Base-by-base conservation (phyloP, 2,113 vertebrate species). In the Macquaria ambigua region DNA sequence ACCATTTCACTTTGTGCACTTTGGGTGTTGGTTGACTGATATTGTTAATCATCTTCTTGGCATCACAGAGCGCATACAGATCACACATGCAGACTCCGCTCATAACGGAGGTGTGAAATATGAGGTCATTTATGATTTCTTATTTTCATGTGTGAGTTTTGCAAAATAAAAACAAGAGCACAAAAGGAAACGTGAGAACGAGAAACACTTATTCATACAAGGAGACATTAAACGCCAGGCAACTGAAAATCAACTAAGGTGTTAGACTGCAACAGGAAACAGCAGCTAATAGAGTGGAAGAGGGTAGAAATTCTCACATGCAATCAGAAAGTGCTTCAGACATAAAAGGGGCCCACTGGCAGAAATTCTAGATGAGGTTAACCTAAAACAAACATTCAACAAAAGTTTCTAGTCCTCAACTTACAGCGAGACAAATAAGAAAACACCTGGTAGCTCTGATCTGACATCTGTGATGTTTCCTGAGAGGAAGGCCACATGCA, bases 201-300 rank as follows among this genome's bases (percentile, higher is more conserved):
- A 66, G 15, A 39, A 43, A 55, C 23, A 20, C 6, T 66, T 50
- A 41, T 53, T 58, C 4, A 16, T 11, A 6, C 3, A 2, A 64
- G 20, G 20, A 69, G 11, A 12, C 14, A 20, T 5, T 34, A 55
- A 48, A 43, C 8, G 4, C 34, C 3, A 53, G 41, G 5, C 18
- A 84, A 56, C 21, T 16, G 5, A 0, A 31, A 59, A 21, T 6
- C 20, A 28, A n/a, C 25, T 21, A 55, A 15, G 6, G 2, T 14
- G 73, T 15, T 41, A 2, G 2, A 56, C 18, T 75, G 41, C 56
- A 71, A 83, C 72, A 87, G 76, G 72, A 71, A 88, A 50, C 58
- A 67, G 61, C 48, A 46, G 12, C 5, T 16, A 2, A 31, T 43
- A 8, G 25, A 37, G 11, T 8, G 10, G 14, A 21, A n/a, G 5